These are phyloP conservation scores for Plagodis dolabraria DNA, from an alignment of 2,888 invertebrate species.

Conservation along the genomic window DNA sequence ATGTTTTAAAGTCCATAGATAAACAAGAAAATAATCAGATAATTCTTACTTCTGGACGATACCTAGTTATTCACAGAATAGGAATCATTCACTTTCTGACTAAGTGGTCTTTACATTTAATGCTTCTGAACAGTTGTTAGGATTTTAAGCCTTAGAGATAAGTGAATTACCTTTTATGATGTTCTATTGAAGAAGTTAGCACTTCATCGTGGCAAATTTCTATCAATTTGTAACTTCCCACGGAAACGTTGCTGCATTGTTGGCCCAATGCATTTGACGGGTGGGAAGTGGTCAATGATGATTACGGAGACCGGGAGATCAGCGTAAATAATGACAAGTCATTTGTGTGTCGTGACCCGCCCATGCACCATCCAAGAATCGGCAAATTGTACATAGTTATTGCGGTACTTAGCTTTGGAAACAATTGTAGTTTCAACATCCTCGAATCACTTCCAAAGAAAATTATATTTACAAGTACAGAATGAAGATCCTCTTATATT, in stretches of 20 bases:
- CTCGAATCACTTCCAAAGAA: neutral
- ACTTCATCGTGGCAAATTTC: slow-evolving; percentile 40
- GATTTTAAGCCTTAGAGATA: neutral
- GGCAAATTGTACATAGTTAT: slow-evolving; percentile 36
- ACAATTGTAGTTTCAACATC: slow-evolving; percentile 38
- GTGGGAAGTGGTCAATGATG: slow-evolving; percentile 72
- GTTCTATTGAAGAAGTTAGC: slow-evolving; percentile 29
- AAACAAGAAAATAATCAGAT: no score
- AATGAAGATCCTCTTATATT: slow-evolving; percentile 9
- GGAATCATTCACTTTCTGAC: no score
- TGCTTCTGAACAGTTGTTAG: neutral
- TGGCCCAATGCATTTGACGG: slow-evolving; percentile 48
- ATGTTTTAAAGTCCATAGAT: no score
- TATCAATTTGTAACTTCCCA: slow-evolving; percentile 63
- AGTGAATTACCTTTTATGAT: slow-evolving; percentile 8
- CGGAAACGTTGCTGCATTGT: slow-evolving; percentile 63
- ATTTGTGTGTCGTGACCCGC: slow-evolving; percentile 49
- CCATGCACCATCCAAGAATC: slow-evolving; percentile 33
- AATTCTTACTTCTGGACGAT: no score
- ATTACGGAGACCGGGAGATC: slow-evolving; percentile 53
- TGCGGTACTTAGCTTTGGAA: slow-evolving; percentile 25
- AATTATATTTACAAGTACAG: no score
- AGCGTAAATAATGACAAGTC: slow-evolving; percentile 66
- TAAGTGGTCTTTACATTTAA: no score
- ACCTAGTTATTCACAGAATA: no score